A percentile compares a stretch with the other conserved stretches of the same genome.
Conservation (phyloP, 2,888 invertebrate species). For the Tenthredo mesomela region DNA sequence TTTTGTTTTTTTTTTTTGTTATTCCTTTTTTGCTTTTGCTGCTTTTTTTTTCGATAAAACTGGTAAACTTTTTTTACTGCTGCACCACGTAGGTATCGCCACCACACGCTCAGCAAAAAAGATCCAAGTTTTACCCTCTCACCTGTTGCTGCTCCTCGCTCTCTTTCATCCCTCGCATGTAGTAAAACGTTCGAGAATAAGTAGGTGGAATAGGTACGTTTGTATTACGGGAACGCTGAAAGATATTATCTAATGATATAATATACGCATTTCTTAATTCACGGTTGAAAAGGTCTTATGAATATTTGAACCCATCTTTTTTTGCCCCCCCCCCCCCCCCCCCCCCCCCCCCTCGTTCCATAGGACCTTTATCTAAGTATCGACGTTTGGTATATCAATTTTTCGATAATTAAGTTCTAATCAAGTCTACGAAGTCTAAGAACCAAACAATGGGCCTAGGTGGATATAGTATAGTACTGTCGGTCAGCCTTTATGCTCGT, state of each 20-base stretch:
- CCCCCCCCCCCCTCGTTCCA: too few species aligned
- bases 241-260: not conserved
- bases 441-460: not conserved
- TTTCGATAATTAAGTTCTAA: not conserved
- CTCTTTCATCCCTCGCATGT: constrained; percentile 36
- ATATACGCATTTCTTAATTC: too few species aligned
- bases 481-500: constrained; percentile 22
- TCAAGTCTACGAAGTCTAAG: not conserved
- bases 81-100: not conserved
- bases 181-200: constrained; percentile 17
- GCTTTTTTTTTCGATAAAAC: not conserved
- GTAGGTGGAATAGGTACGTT: not conserved
- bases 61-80: not conserved
- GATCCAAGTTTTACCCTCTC: constrained; percentile 38
- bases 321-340: too few species aligned
- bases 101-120: constrained; percentile 9
- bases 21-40: not conserved
- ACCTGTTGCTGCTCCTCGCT: constrained; percentile 45
- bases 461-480: not conserved
- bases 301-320: too few species aligned
- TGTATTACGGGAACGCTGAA: not conserved
- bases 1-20: not conserved
- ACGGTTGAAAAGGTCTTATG: too few species aligned
- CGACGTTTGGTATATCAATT: not conserved
- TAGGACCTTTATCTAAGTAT: not conserved